phyloP scores from a whole-genome alignment of 2,888 invertebrate species.

The Brachypterus glaber region DNA sequence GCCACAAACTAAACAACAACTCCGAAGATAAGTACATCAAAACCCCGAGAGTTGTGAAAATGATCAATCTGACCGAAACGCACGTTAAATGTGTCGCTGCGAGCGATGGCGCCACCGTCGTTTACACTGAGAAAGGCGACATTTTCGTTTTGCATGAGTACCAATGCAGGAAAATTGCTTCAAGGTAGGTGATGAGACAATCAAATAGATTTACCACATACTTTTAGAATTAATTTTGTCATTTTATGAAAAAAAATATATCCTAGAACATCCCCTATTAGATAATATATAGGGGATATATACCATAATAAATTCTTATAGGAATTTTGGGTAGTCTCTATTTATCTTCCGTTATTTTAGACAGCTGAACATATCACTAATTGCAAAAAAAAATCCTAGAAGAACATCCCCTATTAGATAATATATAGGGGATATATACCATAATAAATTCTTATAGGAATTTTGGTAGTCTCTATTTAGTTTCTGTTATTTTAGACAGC shows the following conservation, averaged over 20 bases:
- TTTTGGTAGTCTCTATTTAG: too few species aligned
- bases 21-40: conserved; percentile 37
- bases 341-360: conserved; percentile 26
- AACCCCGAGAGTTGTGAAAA: conserved; percentile 45
- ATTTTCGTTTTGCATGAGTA: conserved; percentile 62
- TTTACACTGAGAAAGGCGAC: conserved; percentile 56
- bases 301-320: too few species aligned
- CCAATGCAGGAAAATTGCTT: conserved; percentile 58
- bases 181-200: too few species aligned
- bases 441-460: too few species aligned
- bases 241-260: too few species aligned
- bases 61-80: conserved; percentile 21
- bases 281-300: too few species aligned
- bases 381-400: too few species aligned
- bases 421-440: too few species aligned
- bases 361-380: conserved; percentile 35
- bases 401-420: too few species aligned
- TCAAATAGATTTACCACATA: conserved; percentile 4
- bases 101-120: conserved; percentile 58
- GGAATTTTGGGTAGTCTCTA: too few species aligned
- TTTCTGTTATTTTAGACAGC: conserved; percentile 28
- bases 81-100: conserved; percentile 45
- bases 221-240: too few species aligned
- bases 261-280: too few species aligned
- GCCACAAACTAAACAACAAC: conserved; percentile 46